Conservation (phyloP, 2,888 invertebrate genomes). For the Disparrhopalites patrizii region DNA sequence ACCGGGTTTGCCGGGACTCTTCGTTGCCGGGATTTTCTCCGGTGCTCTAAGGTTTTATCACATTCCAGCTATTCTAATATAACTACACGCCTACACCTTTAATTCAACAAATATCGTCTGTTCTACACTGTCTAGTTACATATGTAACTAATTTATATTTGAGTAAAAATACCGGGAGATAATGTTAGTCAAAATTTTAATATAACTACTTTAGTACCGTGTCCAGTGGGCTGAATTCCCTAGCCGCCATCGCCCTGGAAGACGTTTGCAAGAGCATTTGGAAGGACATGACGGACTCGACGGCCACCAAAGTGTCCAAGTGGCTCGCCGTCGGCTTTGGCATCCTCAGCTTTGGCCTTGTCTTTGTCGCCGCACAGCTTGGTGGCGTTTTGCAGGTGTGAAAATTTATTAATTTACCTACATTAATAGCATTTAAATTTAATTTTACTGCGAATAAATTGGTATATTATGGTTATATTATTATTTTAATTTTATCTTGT, state of each 20-base stretch:
- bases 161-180: too few species aligned
- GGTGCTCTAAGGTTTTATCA: constrained; percentile 63
- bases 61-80: constrained; percentile 6
- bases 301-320: constrained; percentile 69
- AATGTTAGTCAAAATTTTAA: too few species aligned
- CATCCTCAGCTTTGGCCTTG: constrained; percentile 68
- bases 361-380: constrained; percentile 79
- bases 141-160: too few species aligned
- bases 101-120: neutral
- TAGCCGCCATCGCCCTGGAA: constrained; percentile 78
- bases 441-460: too few species aligned
- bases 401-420: too few species aligned
- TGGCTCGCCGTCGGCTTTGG: constrained; percentile 67
- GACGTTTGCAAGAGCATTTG: constrained; percentile 37
- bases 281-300: constrained; percentile 50
- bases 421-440: too few species aligned
- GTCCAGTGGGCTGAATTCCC: constrained; percentile 88
- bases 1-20: constrained; percentile 73
- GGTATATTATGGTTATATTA: too few species aligned
- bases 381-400: constrained; percentile 82
- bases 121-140: too few species aligned
- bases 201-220: constrained; percentile 83
- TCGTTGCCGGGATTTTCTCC: constrained; percentile 92
- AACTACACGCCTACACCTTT: neutral
- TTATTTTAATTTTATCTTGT: too few species aligned